Evolutionary conservation across 2,888 invertebrate genomes (phyloP).

Genomic region (Pemphredon lugubris): DNA sequence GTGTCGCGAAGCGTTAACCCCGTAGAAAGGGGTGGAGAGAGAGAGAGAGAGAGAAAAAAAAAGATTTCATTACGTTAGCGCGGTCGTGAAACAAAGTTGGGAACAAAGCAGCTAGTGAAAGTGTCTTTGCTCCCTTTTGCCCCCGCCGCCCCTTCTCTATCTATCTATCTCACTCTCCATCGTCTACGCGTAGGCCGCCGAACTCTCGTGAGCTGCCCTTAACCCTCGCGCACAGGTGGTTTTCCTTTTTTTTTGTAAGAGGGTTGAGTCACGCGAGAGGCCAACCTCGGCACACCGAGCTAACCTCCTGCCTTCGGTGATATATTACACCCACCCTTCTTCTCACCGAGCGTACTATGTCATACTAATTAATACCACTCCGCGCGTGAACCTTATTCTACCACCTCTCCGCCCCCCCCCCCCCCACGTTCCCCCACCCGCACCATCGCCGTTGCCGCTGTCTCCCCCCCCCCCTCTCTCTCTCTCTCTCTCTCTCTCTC

Average conservation of each 20-base stretch:
- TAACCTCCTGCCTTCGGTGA: slow-evolving; percentile 22
- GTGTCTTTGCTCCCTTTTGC: slow-evolving; percentile 35
- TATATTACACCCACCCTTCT: neutral
- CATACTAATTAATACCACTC: slow-evolving; percentile 58
- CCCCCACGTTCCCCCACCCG: neutral
- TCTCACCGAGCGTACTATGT: slow-evolving; percentile 1
- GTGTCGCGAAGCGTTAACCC: too few species aligned
- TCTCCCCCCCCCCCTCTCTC: too few species aligned
- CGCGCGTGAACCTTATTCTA: slow-evolving; percentile 5
- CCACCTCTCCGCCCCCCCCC: neutral
- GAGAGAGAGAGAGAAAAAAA: too few species aligned
- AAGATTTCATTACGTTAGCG: neutral
- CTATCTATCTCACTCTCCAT: too few species aligned
- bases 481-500: neutral
- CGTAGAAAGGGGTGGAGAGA: too few species aligned
- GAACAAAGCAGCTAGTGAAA: slow-evolving; percentile 39
- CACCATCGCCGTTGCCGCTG: neutral
- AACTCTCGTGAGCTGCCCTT: slow-evolving; percentile 33
- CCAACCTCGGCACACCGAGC: slow-evolving; percentile 28
- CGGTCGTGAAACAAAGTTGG: slow-evolving; percentile 31
- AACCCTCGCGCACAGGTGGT: slow-evolving; percentile 55
- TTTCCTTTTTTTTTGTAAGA: slow-evolving; percentile 37
- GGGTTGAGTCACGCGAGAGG: slow-evolving; percentile 60
- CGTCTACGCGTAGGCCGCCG: slow-evolving; percentile 14
- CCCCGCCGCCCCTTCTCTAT: neutral